Percentiles rank a stretch among this genome's conserved stretches.
These are phyloP conservation scores for Struthidea cinerea DNA, from an alignment of 2,113 vertebrate genomes.

Conservation along the genomic window DNA sequence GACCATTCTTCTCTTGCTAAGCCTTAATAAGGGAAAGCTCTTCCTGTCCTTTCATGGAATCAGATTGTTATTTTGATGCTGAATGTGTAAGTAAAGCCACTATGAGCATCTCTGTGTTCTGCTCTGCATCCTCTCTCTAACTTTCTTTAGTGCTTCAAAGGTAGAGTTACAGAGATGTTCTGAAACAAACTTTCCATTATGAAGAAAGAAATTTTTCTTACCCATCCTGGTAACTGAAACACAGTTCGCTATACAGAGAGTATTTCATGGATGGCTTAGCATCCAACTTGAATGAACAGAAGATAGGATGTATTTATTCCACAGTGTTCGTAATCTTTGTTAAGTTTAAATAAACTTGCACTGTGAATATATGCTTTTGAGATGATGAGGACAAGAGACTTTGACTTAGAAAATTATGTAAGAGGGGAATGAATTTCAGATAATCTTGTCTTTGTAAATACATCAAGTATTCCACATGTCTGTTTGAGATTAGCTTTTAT, in stretches of 20 bases:
- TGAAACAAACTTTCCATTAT: not conserved
- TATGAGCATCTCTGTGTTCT: accelerated
- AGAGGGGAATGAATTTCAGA: not conserved
- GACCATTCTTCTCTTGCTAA: not conserved
- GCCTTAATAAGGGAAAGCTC: not conserved
- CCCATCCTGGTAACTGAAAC: not conserved
- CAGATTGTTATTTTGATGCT: not conserved
- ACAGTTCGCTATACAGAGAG: not conserved
- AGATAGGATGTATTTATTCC: not conserved
- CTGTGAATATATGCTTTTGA: not conserved
- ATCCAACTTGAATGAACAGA: not conserved
- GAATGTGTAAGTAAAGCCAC: not conserved
- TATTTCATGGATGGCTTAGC: not conserved
- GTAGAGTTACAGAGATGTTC: not conserved
- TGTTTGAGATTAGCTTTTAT: not conserved
- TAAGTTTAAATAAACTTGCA: not conserved
- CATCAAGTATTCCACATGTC: not conserved
- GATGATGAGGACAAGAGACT: not conserved
- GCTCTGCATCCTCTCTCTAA: not conserved
- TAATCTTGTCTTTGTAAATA: not conserved
- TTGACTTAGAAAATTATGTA: not conserved
- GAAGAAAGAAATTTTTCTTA: not conserved
- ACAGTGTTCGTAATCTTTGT: not conserved
- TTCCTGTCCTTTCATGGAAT: not conserved
- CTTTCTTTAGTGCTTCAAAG: not conserved